Conservation (phyloP, 2,888 invertebrate species). For the Phengaris alcon region DNA sequence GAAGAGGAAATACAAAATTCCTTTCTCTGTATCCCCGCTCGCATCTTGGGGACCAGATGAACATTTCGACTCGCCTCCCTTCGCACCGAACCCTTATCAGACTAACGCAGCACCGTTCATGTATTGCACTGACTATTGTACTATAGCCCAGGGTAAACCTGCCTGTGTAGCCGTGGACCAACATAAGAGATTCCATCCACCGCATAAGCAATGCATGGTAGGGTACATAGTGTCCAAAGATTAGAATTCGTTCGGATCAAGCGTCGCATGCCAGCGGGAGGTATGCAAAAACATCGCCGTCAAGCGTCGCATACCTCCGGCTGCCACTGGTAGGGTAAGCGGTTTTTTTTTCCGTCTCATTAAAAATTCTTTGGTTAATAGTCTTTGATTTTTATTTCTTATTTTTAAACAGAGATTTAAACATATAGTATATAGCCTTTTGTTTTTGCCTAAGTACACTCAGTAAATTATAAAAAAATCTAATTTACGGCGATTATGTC, state of each 20-base stretch:
- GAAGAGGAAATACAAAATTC: constrained; percentile 59
- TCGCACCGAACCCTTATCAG: constrained; percentile 67
- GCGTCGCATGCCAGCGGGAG: no score
- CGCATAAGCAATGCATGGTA: constrained; percentile 51
- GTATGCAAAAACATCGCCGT: no score
- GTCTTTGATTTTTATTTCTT: no score
- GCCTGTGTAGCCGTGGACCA: constrained; percentile 65
- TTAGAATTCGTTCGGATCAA: constrained; percentile 4
- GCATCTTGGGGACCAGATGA: constrained; percentile 65
- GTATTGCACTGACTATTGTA: constrained; percentile 74
- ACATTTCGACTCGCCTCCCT: constrained; percentile 59
- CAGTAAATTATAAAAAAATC: no score
- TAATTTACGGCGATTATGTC: no score
- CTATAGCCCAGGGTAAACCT: constrained; percentile 62
- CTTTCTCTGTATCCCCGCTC: constrained; percentile 55
- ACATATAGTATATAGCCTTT: no score
- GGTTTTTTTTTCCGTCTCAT: no score
- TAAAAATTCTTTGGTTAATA: no score
- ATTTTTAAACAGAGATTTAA: no score
- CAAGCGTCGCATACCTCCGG: no score
- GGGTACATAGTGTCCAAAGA: constrained; percentile 42
- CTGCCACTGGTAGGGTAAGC: no score
- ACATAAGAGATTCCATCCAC: constrained; percentile 47
- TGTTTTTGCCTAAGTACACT: no score
- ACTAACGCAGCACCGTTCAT: constrained; percentile 70